Evolutionary conservation across 2,797 vertebrate species (phyloP).

Genomic region (Ptychadena robeensis): DNA sequence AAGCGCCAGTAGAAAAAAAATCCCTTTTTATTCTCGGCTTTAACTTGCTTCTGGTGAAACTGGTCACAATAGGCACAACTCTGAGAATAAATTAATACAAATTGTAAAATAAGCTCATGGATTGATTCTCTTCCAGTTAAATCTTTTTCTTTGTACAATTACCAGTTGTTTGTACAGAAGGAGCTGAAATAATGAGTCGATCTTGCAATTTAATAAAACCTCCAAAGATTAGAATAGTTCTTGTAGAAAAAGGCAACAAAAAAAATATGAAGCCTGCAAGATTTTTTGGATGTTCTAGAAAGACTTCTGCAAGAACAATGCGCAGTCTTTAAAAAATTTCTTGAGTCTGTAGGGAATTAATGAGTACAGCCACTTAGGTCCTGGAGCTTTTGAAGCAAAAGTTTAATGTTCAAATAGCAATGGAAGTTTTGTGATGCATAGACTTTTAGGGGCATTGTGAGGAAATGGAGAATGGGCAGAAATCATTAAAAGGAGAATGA

Average conservation of each 20-base stretch:
- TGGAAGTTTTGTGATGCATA: background rate
- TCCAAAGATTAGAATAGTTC: background rate
- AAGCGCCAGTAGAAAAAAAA: conserved; percentile 1
- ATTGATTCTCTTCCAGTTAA: background rate
- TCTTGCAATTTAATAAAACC: background rate
- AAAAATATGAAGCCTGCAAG: background rate
- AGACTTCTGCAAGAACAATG: background rate
- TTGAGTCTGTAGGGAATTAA: background rate
- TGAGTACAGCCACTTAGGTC: background rate
- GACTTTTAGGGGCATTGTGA: background rate
- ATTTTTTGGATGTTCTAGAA: background rate
- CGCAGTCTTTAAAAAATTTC: conserved; percentile 5
- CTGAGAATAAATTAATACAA: conserved; percentile 24
- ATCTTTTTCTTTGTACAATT: conserved; percentile 12
- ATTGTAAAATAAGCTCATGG: background rate
- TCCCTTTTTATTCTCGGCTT: background rate
- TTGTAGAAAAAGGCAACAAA: background rate
- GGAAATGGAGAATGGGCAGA: background rate
- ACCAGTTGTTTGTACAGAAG: conserved; percentile 17
- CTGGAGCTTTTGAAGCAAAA: conserved; percentile 3
- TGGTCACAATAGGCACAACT: background rate
- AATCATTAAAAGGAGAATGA: background rate
- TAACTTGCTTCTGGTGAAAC: background rate
- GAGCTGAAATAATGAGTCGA: background rate
- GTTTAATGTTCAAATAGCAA: background rate